Base-by-base conservation (phyloP, 2,888 invertebrate genomes). In the Papilio gigon region DNA sequence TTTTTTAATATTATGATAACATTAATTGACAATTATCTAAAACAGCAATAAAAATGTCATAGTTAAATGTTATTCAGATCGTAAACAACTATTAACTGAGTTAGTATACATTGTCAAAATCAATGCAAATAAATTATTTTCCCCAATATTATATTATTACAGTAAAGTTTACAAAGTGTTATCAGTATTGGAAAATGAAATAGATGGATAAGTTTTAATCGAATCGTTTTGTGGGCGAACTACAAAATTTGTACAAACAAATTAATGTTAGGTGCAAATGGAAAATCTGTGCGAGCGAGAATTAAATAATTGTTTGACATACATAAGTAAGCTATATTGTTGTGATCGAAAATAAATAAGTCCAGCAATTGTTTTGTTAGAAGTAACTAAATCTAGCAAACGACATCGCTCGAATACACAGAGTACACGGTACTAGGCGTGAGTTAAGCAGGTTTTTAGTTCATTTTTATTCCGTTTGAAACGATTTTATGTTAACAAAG, bases 231-330 rank as follows among this genome's bases (percentile, higher is more conserved):
- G 83, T 76, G 81, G 79, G 74, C 79, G 74, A 78, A 80, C 79
- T 79, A 80, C 80, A 80, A 85, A 85, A 85, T 85, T 84, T 84
- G 84, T 79, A 77, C 87, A 88, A 88, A 87, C 87, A 88, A 86
- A 88, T 88, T 88, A 89, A 85, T 84, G 81, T 78, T 83, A 84
- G 84, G 84, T 84, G 82, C 82, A 80, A 86, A 86, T 84, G 86
- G 85, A 78, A 88, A 88, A 88, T 88, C 84, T 87, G 83, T 82
- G 84, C 85, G 84, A 84, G 82, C 82, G 78, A 79, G 78, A 83
- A 81, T n/a, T n/a, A n/a, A n/a, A n/a, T n/a, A n/a, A n/a, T n/a
- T n/a, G n/a, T n/a, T n/a, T n/a, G n/a, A n/a, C n/a, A n/a, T n/a
- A n/a, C n/a, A n/a, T n/a, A n/a, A n/a, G n/a, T n/a, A n/a, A n/a